Conservation (phyloP, 2,888 invertebrate species). For the Linyphia triangularis region DNA sequence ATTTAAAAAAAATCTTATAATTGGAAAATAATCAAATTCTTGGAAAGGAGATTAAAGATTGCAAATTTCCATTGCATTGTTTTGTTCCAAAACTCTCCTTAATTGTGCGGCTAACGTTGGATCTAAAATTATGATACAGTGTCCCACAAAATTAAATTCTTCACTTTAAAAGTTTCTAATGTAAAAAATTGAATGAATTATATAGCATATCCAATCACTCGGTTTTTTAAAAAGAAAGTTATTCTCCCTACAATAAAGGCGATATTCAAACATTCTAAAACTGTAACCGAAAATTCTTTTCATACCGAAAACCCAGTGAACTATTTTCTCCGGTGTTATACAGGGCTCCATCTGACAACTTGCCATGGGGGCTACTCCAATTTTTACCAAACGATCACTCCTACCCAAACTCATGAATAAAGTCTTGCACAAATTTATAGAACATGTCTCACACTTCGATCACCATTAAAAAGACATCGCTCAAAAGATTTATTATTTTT, state of each 20-base stretch:
- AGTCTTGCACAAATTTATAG: background rate
- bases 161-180: too few species aligned
- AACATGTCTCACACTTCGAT: background rate
- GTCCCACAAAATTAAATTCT: too few species aligned
- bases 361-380: background rate
- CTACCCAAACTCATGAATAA: background rate
- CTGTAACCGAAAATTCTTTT: background rate
- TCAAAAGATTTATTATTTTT: slow-evolving; percentile 19
- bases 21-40: too few species aligned
- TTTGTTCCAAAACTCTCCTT: too few species aligned
- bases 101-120: too few species aligned
- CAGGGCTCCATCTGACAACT: background rate
- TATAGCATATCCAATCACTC: too few species aligned
- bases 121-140: too few species aligned
- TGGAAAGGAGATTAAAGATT: too few species aligned
- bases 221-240: background rate
- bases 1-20: too few species aligned
- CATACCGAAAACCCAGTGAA: background rate
- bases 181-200: too few species aligned
- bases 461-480: slow-evolving; percentile 52
- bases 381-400: background rate
- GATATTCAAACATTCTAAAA: background rate
- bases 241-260: background rate
- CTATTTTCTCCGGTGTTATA: background rate
- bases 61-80: too few species aligned